Conservation (phyloP, 1,140 invertebrate species). For the Drosophila arawakana region DNA sequence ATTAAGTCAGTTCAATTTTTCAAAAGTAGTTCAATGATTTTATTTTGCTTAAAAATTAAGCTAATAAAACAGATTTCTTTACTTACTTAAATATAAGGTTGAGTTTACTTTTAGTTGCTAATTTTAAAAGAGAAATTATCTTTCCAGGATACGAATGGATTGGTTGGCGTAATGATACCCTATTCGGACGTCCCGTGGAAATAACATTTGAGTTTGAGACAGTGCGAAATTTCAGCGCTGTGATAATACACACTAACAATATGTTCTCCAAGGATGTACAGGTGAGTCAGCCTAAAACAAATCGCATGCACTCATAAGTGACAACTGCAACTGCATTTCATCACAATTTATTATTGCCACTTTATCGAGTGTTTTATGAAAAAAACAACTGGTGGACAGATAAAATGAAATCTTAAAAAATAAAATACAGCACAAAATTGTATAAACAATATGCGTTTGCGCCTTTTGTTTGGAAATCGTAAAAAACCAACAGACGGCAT, state of each 20-base stretch:
- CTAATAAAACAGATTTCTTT: too few species aligned
- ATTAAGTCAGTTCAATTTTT: too few species aligned
- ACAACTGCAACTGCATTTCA: conserved; percentile 36
- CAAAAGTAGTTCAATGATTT: too few species aligned
- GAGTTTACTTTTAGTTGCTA: too few species aligned
- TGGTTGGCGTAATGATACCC: conserved; percentile 92
- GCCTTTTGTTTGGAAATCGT: conserved; percentile 67
- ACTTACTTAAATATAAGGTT: too few species aligned
- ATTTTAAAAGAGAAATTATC: too few species aligned
- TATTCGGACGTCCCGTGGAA: conserved; percentile 87
- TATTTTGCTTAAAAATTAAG: too few species aligned
- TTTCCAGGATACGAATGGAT: conserved; percentile 92
- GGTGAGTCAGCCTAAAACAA: conserved; percentile 84
- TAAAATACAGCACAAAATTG: conserved; percentile 32
- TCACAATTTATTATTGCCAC: conserved; percentile 38
- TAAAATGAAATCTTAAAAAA: conserved; percentile 44
- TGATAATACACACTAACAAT: conserved; percentile 91
- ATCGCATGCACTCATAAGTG: conserved; percentile 6
- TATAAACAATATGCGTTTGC: conserved; percentile 49
- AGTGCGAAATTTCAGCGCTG: conserved; percentile 90
- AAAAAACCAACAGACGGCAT: conserved; percentile 58
- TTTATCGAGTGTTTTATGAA: conserved; percentile 4
- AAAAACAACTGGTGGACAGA: conserved; percentile 29
- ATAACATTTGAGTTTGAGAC: conserved; percentile 92
- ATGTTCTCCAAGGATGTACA: conserved; percentile 89